A percentile compares a stretch with the other conserved stretches of the same genome.
Evolutionary conservation across 92 coral and sea anemone genomes (phyloP).

Genomic region (Plumapathes pennacea): DNA sequence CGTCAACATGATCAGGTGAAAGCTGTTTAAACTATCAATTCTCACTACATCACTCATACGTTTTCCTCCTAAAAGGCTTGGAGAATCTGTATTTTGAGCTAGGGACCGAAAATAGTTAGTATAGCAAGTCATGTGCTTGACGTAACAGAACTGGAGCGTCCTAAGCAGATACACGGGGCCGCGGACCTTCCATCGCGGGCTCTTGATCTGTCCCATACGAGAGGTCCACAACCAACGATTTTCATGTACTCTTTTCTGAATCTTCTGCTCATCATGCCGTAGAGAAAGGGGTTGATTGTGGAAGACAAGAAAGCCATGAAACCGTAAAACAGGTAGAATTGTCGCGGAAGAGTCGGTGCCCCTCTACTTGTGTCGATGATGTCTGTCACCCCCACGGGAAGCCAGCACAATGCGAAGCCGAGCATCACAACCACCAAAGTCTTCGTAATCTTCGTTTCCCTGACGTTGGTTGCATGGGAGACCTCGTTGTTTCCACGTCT

Average conservation of each 20-base stretch:
- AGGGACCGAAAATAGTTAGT: too few species aligned
- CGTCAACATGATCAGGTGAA: too few species aligned
- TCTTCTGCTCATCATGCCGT: constrained; percentile 26
- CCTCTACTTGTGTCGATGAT: constrained; percentile 20
- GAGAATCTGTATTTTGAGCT: too few species aligned
- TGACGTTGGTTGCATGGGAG: constrained; percentile 1
- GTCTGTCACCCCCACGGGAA: constrained; percentile 30
- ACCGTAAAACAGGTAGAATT: constrained; percentile 26
- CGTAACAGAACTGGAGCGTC: too few species aligned
- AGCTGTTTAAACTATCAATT: too few species aligned
- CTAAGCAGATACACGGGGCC: too few species aligned
- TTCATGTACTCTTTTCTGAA: constrained; percentile 9
- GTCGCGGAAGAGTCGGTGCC: constrained; percentile 17
- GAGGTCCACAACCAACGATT: too few species aligned
- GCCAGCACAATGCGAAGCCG: constrained; percentile 36
- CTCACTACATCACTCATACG: too few species aligned
- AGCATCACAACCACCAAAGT: constrained; percentile 12
- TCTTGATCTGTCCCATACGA: too few species aligned
- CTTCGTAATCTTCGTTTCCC: constrained; percentile 31
- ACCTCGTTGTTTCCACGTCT: background rate
- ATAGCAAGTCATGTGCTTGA: too few species aligned
- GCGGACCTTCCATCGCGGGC: too few species aligned
- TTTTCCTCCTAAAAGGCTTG: too few species aligned
- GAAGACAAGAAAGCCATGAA: constrained; percentile 29
- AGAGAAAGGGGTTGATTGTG: constrained; percentile 33